These are phyloP conservation scores for Anoplophora glabripennis DNA, from an alignment of 1,140 invertebrate species.

Conservation along the genomic window DNA sequence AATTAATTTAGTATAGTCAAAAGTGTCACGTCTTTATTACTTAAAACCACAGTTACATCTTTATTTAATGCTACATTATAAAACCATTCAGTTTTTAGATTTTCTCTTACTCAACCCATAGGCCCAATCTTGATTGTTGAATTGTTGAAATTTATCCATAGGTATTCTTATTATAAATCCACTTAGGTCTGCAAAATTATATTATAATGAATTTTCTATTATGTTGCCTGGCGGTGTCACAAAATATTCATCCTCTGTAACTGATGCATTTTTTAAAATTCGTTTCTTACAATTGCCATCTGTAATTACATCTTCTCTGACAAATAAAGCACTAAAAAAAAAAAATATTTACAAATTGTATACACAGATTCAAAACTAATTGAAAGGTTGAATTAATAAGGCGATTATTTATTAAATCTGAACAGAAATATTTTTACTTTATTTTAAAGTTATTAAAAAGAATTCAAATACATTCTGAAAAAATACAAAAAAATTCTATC, in stretches of 20 bases:
- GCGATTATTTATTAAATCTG: no score
- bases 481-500: no score
- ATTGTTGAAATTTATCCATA: constrained; percentile 39
- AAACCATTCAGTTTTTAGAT: constrained; percentile 59
- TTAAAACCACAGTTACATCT: constrained; percentile 54
- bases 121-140: constrained; percentile 54
- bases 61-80: constrained; percentile 54
- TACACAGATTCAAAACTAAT: no score
- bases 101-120: constrained; percentile 53
- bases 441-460: no score
- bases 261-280: constrained; percentile 69
- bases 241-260: constrained; percentile 84
- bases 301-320: constrained; percentile 69
- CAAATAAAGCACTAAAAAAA: constrained; percentile 57
- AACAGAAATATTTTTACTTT: no score
- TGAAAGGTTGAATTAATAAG: no score
- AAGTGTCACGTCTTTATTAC: constrained; percentile 43
- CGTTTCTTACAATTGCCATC: constrained; percentile 64
- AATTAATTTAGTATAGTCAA: constrained; percentile 44
- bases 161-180: constrained; percentile 46
- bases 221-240: constrained; percentile 81
- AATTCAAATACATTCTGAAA: no score
- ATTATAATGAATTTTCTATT: constrained; percentile 57
- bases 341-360: no score
- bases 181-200: constrained; percentile 48